phyloP scores from a whole-genome alignment of 2,113 vertebrate genomes.

The Aptenodytes forsteri region DNA sequence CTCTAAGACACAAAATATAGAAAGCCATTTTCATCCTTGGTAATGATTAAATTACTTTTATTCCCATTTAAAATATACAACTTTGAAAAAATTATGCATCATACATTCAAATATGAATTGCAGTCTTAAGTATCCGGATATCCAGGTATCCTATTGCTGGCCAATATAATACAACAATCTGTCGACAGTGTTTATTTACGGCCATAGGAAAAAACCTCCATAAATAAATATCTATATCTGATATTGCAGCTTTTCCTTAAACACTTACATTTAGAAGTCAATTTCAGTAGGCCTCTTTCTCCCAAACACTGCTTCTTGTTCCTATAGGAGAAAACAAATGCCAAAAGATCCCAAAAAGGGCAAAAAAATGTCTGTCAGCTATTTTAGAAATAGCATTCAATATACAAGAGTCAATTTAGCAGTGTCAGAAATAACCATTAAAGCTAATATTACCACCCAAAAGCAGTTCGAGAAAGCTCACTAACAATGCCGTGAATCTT shows the following conservation, averaged over 20 bases:
- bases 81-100: slow-evolving; percentile 32
- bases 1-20: neutral
- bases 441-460: neutral
- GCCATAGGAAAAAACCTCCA: neutral
- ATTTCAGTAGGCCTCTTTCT: neutral
- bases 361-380: neutral
- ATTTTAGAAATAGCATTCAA: neutral
- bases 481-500: neutral
- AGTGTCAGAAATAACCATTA: neutral
- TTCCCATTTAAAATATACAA: slow-evolving; percentile 59
- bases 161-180: neutral
- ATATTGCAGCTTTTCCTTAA: neutral
- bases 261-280: slow-evolving; percentile 7
- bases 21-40: neutral
- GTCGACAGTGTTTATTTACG: neutral
- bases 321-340: neutral
- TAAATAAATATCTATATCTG: neutral
- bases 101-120: slow-evolving; percentile 39
- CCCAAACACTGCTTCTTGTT: neutral
- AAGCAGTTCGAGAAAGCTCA: neutral
- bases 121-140: neutral
- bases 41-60: slow-evolving; percentile 40
- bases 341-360: neutral
- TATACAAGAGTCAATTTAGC: neutral
- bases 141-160: neutral